Evolutionary conservation across 2,797 vertebrate species (phyloP).

Genomic region (Vireo griseus): DNA sequence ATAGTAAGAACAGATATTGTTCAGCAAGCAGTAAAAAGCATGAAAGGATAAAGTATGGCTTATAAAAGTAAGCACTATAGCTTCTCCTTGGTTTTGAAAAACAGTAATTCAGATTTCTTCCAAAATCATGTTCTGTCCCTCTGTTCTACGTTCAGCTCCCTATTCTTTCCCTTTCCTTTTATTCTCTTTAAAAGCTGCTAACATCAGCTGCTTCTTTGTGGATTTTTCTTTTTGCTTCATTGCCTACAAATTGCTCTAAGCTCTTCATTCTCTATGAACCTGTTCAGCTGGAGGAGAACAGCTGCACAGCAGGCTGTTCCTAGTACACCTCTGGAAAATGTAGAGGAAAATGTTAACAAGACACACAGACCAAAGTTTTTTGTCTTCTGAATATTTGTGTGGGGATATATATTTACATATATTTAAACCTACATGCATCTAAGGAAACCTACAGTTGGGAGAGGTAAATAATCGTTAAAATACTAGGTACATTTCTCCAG

Average conservation of each 20-base stretch:
- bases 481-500: slow-evolving; percentile 26
- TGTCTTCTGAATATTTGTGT: background rate
- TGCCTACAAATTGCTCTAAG: slow-evolving; percentile 75
- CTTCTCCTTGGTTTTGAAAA: slow-evolving; percentile 45
- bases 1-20: background rate
- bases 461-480: slow-evolving; percentile 47
- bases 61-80: background rate
- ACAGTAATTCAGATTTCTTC: slow-evolving; percentile 46
- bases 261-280: slow-evolving; percentile 65
- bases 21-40: slow-evolving; percentile 18
- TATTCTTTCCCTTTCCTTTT: slow-evolving; percentile 36
- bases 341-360: slow-evolving; percentile 56
- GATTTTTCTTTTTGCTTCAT: slow-evolving; percentile 69
- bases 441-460: background rate
- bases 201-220: slow-evolving; percentile 71
- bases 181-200: slow-evolving; percentile 64
- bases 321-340: slow-evolving; percentile 47
- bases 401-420: background rate
- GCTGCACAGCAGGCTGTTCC: slow-evolving; percentile 60
- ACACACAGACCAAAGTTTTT: background rate
- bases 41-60: slow-evolving; percentile 1
- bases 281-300: slow-evolving; percentile 68
- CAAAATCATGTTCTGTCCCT: background rate
- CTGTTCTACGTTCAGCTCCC: slow-evolving; percentile 31
- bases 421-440: background rate